Percentiles rank a stretch among this genome's conserved stretches.
Evolutionary conservation across 2,888 invertebrate species (phyloP).

Genomic region (Sminthurides aquaticus): DNA sequence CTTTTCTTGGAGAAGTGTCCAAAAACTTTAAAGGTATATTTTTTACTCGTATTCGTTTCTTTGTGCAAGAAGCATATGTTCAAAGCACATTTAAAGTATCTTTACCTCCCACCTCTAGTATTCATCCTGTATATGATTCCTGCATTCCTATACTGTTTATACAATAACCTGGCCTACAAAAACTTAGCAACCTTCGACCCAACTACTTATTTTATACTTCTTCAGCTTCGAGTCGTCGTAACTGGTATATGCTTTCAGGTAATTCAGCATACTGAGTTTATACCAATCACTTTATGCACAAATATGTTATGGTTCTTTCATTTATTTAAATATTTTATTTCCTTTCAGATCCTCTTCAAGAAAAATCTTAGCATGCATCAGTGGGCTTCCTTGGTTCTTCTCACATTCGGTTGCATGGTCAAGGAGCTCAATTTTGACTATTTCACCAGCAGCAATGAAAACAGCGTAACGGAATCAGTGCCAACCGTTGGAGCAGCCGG

Average conservation of each 20-base stretch:
- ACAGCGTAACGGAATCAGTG: slow-evolving; percentile 4
- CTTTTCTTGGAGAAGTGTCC: slow-evolving; percentile 54
- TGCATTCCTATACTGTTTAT: slow-evolving; percentile 81
- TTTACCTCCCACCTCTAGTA: too few relatives aligned
- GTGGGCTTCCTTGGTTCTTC: slow-evolving; percentile 78
- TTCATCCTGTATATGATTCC: slow-evolving; percentile 80
- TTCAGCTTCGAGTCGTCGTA: slow-evolving; percentile 84
- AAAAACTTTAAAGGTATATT: slow-evolving; percentile 53
- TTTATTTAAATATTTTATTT: too few relatives aligned
- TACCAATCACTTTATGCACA: too few relatives aligned
- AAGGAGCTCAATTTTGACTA: slow-evolving; percentile 64
- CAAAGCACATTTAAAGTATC: too few relatives aligned
- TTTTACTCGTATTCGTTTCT: too few relatives aligned
- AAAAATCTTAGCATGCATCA: slow-evolving; percentile 70
- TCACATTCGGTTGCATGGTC: slow-evolving; percentile 83
- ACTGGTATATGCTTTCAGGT: slow-evolving; percentile 90
- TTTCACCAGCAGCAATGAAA: slow-evolving; percentile 23
- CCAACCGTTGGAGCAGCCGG: slow-evolving; percentile 18
- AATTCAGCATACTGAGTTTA: too few relatives aligned
- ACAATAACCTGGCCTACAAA: slow-evolving; percentile 87
- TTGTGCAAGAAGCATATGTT: too few relatives aligned
- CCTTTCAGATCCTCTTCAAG: slow-evolving; percentile 69
- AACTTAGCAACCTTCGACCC: slow-evolving; percentile 88
- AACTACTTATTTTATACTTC: slow-evolving; percentile 81
- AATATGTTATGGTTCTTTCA: too few relatives aligned